Evolutionary conservation across 2,113 vertebrate genomes (phyloP), one percentile per base, ranked within the genome.

Genomic region (Archocentrus centrarchus): DNA sequence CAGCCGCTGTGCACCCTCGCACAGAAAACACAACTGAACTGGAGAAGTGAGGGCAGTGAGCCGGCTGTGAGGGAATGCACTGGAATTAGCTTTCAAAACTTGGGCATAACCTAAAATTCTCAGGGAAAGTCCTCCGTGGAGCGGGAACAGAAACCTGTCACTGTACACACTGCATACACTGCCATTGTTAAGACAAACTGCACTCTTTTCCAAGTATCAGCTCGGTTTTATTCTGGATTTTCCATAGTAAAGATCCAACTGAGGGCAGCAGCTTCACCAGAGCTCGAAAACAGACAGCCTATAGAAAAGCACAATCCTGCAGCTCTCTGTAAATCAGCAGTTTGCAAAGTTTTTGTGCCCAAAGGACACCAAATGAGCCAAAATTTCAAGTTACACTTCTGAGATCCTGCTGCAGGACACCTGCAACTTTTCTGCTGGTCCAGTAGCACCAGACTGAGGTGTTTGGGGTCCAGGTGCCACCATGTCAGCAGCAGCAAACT

Each of bases 61-160:
- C 0, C 0, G n/a, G 7, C 63, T 17, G 39, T 10, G 63, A 1
- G 22, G 39, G 41, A 9, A 0, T 2, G 41, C 64, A 68, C 5
- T 22, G 1, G 17, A 68, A 47, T 47, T 68, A 11, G 14, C 39
- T 68, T 27, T 27, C 27, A 47, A 68, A 68, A 18, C 22, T 68
- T 68, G 64, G 63, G 47, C 9, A 47, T 22, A 27, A 47, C 64
- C 64, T 47, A 41, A 24, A 27, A 18, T 41, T 41, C 5, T 59
- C 35, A 59, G 35, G 75, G 55, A 77, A 75, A 75, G 41, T 68
- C 64, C 64, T 68, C 22, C 2, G 7, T 44, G 63, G 63, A 24
- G 15, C 39, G 1, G 62, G n/a, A 35, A 66, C 37, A 41, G 62
- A 66, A 44, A 27, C 27, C 27, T 0, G n/a, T 68, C 63, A 47